These are phyloP conservation scores for Tursiops truncatus DNA, from an alignment of 2,113 vertebrate genomes.

Conservation along the genomic window DNA sequence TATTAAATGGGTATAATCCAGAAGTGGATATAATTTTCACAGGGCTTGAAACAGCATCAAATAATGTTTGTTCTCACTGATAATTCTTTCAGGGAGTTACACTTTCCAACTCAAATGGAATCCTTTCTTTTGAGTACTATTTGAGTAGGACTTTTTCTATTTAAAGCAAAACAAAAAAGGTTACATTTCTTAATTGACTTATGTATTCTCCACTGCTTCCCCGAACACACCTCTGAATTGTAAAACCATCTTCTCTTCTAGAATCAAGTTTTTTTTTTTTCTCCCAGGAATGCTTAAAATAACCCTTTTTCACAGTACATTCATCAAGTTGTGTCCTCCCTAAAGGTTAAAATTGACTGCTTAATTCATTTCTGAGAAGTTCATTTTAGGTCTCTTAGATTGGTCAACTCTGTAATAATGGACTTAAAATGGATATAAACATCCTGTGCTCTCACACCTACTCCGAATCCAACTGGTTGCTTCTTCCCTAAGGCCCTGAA, in stretches of 20 bases:
- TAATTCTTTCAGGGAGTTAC: not conserved
- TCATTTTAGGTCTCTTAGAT: not conserved
- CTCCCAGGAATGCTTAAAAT: conserved; percentile 1
- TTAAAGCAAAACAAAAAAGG: not conserved
- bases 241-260: not conserved
- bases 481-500: not conserved
- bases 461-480: not conserved
- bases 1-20: not conserved
- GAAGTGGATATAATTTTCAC: not conserved
- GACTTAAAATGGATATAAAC: not conserved
- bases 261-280: not conserved
- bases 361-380: conserved; percentile 10
- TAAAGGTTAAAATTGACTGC: not conserved
- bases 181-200: not conserved
- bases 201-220: not conserved
- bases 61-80: not conserved
- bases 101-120: not conserved
- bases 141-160: not conserved
- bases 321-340: conserved; percentile 9
- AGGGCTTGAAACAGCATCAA: not conserved
- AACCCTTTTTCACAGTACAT: not conserved
- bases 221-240: not conserved
- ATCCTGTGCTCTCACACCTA: not conserved
- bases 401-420: not conserved
- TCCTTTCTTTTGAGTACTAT: not conserved